phyloP scores from a whole-genome alignment of 2,797 vertebrate species.

The Aselliscus stoliczkanus region DNA sequence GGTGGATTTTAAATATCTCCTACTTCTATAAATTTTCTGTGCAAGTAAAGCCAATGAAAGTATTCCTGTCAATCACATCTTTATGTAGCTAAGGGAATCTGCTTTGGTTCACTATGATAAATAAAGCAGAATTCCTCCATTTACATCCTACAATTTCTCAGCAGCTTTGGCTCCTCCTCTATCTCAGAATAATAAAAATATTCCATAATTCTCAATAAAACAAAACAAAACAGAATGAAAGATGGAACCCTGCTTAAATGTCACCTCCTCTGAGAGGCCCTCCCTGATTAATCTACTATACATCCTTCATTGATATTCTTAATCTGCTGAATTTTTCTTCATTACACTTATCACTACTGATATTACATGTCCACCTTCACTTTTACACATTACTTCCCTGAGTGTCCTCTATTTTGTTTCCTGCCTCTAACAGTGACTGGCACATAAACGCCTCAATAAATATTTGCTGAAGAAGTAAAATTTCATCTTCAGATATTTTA shows the following conservation, averaged over 20 bases:
- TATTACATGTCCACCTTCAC: neutral
- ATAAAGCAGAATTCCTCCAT: neutral
- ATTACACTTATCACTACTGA: neutral
- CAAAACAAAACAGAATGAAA: neutral
- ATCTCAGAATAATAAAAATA: constrained; percentile 33
- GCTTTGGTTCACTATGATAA: neutral
- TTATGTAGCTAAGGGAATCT: neutral
- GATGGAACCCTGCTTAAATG: neutral
- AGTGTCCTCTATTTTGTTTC: neutral
- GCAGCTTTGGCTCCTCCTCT: neutral
- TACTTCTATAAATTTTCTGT: neutral
- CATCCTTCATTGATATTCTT: neutral
- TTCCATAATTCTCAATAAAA: neutral
- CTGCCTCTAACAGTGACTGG: neutral
- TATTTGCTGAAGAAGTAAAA: neutral
- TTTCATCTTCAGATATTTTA: neutral
- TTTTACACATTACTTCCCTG: neutral
- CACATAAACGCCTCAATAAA: neutral
- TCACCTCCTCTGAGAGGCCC: neutral
- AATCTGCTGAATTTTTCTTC: neutral
- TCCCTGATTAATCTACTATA: neutral
- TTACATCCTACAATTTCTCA: neutral
- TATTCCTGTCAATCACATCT: neutral
- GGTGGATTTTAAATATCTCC: neutral
- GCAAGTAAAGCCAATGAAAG: neutral